Conservation (phyloP, 2,113 vertebrate species). For the Acrocephalus kingi region DNA sequence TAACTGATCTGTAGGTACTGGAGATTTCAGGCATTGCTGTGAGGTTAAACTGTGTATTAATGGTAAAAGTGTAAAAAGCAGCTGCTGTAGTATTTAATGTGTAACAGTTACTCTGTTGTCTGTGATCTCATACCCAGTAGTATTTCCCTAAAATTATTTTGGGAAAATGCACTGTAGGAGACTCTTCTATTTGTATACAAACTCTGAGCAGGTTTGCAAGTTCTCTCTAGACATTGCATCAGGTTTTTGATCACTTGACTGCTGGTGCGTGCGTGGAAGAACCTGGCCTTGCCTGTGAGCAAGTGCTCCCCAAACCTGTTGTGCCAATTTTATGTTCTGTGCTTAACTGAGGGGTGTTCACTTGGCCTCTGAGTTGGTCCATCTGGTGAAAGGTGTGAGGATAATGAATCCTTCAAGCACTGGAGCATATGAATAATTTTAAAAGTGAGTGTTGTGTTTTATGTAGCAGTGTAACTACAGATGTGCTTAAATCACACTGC, state of each 20-base stretch:
- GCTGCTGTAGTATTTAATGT: background rate
- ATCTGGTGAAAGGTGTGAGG: background rate
- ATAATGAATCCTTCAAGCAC: background rate
- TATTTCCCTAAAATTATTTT: background rate
- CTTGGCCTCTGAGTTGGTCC: background rate
- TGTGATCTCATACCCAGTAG: background rate
- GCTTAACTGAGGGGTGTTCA: background rate
- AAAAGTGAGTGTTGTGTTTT: background rate
- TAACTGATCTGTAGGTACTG: rapidly evolving
- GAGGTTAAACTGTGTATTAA: background rate
- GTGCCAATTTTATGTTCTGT: background rate
- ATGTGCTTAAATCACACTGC: background rate
- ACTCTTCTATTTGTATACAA: background rate
- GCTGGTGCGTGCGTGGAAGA: background rate
- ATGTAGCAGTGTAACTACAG: background rate
- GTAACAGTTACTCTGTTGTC: background rate
- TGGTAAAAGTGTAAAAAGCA: background rate
- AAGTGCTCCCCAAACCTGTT: no score
- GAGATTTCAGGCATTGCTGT: background rate
- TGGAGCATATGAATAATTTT: background rate
- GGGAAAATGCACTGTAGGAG: background rate
- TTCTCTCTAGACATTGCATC: background rate
- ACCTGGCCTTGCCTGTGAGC: background rate
- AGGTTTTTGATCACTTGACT: background rate
- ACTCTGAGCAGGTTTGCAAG: background rate